Evolutionary conservation across 2,113 vertebrate species (phyloP), one percentile per base, ranked within the genome.

Genomic region (Cephalopholis sonnerati): DNA sequence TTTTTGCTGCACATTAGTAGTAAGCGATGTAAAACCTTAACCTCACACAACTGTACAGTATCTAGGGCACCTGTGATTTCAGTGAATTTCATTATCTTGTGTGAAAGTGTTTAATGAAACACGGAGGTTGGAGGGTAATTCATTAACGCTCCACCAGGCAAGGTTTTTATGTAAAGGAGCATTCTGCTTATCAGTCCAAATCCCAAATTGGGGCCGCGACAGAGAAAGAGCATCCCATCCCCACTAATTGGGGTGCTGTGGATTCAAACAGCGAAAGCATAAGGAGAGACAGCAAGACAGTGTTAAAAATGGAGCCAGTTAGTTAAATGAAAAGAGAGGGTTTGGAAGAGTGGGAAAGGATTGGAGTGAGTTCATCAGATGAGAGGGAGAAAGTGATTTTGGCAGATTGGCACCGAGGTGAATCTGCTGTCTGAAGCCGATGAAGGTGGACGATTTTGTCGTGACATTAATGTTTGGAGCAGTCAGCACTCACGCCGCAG

Each of bases 131-230:
- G 73, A 74, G 75, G 69, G 54, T 87, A 90, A 87, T 93, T 91
- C 88, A 90, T 93, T 90, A 90, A 46, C 12, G 16, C 74, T 0
- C 65, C 77, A 62, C 29, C 54, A 79, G 75, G 48, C 51, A 41
- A 68, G 84, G 64, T 77, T 88, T 85, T 89, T 84, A 84, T 83
- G 82, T 82, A 85, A 84, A 83, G 71, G 77, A 29, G 58, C 50
- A 25, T 84, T 86, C 75, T 88, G 84, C 91, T 92, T 89, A 89
- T 92, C 86, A 78, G 82, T 81, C 71, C 44, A 84, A 87, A 88
- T 77, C 90, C 82, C 71, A 90, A 84, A 92, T 89, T 84, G 83
- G 90, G 88, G 82, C 81, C 68, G 17, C 3, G 64, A 72, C 71
- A 84, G 80, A 81, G 64, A 54, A 82, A 53, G 65, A 87, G 81